A percentile compares a stretch with the other conserved stretches of the same genome.
These are phyloP conservation scores for Acanthaster planci DNA, from an alignment of 35 echinoderm and acorn worm species.

Conservation along the genomic window DNA sequence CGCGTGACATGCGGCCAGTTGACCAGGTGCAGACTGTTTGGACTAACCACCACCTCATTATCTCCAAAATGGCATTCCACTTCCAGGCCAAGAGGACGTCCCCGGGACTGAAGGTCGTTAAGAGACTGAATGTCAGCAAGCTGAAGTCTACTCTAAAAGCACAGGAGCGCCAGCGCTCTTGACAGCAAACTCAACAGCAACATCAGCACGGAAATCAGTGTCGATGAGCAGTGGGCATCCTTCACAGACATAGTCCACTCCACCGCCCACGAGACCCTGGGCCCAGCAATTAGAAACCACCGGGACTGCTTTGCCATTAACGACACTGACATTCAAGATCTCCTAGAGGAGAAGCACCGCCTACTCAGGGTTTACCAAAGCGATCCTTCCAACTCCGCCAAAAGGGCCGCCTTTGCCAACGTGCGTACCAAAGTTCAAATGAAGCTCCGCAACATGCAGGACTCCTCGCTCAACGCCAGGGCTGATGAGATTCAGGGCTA, in stretches of 20 bases:
- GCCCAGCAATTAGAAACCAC: slow-evolving; percentile 27
- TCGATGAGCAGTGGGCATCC: background rate
- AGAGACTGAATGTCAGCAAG: background rate
- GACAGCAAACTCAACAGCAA: background rate
- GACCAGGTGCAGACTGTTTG: slow-evolving; percentile 49
- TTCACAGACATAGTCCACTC: no score
- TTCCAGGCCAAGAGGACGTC: slow-evolving; percentile 14
- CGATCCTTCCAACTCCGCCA: background rate
- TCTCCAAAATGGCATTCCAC: slow-evolving; percentile 26
- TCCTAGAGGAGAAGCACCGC: background rate
- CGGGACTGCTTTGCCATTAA: slow-evolving; percentile 51
- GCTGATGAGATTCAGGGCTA: slow-evolving; percentile 4
- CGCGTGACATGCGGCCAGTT: slow-evolving; percentile 22
- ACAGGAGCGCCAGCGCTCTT: background rate
- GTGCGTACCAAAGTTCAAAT: background rate
- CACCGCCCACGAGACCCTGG: background rate
- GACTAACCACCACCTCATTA: slow-evolving; percentile 52
- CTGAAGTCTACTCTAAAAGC: background rate
- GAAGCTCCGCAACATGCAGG: background rate
- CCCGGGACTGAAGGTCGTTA: background rate
- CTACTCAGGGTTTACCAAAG: background rate
- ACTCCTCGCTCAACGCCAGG: slow-evolving; percentile 18
- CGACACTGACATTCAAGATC: background rate
- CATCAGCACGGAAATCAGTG: background rate
- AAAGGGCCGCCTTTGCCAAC: background rate